Evolutionary conservation across 2,797 vertebrate genomes (phyloP), one percentile per base, ranked within the genome.

Genomic region (Allenopithecus nigroviridis): DNA sequence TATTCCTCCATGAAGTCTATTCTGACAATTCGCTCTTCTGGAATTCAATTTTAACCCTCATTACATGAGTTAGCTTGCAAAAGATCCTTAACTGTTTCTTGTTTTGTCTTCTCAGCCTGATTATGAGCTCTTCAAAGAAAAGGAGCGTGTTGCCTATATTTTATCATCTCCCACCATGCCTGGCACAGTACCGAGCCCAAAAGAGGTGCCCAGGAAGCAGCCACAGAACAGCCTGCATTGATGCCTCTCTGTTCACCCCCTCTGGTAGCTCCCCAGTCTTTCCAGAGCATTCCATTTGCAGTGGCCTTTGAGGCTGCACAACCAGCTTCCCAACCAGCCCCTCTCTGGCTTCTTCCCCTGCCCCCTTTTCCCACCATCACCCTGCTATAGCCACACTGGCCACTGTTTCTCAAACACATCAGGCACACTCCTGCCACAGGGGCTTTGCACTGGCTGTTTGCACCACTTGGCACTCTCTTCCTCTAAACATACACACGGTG

Each of bases 81-180:
- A 93, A 86, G 19, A 86, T 9, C 39, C 0, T 39, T 50, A 14
- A 8, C 43, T 33, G 24, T 50, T 95, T 91, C 89, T 90, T 57
- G 8, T 43, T 79, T 48, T 94, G 76, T 78, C 89, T 74, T 93
- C 48, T 57, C 19, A 11, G 80, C 19, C 87, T 57, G 24, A 59
- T 28, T 24, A 41, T 48, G 64, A 84, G 48, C 39, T 81, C 76
- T 86, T 74, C 59, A 84, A 94, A 96, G 64, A 17, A 95, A 94
- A 95, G 55, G 41, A 46, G n/a, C 3, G 0, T n/a, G 74, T 85
- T 8, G 14, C 46, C 28, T 10, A 10, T 64, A 46, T 64, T 86
- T 43, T 39, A 28, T 78, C 92, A 83, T 86, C 21, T 10, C 55
- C 78, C 1, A 10, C 17, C 75, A 89, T 1, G 2, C n/a, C 74